Base-by-base conservation (phyloP, 2,113 vertebrate genomes). In the Hyaena hyaena region DNA sequence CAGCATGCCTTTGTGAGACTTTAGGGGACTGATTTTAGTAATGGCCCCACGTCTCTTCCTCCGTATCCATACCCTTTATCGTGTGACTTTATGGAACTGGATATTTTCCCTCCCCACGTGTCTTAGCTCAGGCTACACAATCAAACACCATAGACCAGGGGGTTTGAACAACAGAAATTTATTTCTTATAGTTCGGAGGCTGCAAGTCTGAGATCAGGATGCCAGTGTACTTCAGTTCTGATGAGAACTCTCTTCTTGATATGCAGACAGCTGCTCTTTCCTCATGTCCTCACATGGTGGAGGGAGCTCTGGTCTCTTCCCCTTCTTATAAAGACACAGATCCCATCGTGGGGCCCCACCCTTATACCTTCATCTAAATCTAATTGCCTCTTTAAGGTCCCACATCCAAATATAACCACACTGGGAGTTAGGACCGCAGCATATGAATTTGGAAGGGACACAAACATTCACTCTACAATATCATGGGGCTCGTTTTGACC, bases 181-280 rank as follows among this genome's bases (percentile, higher is more conserved):
- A 45, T 71, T 43, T 61, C 10, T 84, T 45, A 23, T 3, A 5
- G 1, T 61, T 69, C 31, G 33, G 26, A 88, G 74, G 2, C n/a
- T 28, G 3, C 2, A 55, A 68, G 12, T 58, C 69, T 39, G 24
- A 74, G 17, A 10, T 88, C 76, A 24, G 66, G n/a, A 33, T 8
- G 15, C 31, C 19, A 17, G 12, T 10, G 19, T 26, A 43, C 5
- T 23, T 3, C 45, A 58, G 28, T 16, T 88, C 66, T 43, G 53
- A 19, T 8, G 35, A 96, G 23, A 21, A 2, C 16, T 5, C 11
- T 82, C 61, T 26, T 69, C 48, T 39, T 77, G 10, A 6, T 35
- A 39, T 9, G 12, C 1, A n/a, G 31, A 4, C 5, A 0, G 19
- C 21, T 17, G 14, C 50, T 31, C 50, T 39, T 24, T 43, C 1